Evolutionary conservation across 2,888 invertebrate species (phyloP).

Genomic region (Andrena haemorrhoa): DNA sequence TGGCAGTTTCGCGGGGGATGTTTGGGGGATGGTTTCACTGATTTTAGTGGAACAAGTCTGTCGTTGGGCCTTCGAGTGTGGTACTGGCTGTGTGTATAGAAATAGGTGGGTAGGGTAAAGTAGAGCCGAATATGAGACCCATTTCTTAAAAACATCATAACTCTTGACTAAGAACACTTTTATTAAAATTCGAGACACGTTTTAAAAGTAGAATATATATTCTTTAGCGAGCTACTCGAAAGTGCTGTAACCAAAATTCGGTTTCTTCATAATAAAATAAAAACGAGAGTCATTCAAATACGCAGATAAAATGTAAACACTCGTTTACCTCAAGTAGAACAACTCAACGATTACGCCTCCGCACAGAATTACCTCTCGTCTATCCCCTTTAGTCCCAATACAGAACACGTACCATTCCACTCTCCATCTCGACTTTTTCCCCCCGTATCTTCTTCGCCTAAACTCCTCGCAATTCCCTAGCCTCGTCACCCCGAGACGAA

Average conservation of each 20-base stretch:
- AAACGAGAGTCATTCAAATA: too few relatives aligned
- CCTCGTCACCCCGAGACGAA: neutral
- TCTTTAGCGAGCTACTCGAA: too few relatives aligned
- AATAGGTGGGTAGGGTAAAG: too few relatives aligned
- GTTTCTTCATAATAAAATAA: too few relatives aligned
- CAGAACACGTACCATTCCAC: neutral
- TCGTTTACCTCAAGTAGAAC: neutral
- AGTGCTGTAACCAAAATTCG: too few relatives aligned
- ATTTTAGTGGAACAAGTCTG: neutral
- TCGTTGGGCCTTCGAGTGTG: neutral
- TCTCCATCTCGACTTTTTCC: neutral
- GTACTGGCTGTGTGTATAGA: too few relatives aligned
- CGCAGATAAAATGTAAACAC: neutral
- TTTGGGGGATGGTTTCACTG: neutral
- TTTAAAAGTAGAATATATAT: too few relatives aligned
- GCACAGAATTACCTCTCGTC: neutral
- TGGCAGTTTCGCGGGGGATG: neutral
- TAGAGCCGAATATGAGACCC: too few relatives aligned
- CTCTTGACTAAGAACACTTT: too few relatives aligned
- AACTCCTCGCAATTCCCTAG: neutral
- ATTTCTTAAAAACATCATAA: too few relatives aligned
- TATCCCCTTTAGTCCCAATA: neutral
- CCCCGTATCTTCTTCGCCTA: neutral
- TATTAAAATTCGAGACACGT: too few relatives aligned
- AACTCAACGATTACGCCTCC: slow-evolving; percentile 5